Base-by-base conservation (phyloP, 2,888 invertebrate species). In the Drosophila limbata region DNA sequence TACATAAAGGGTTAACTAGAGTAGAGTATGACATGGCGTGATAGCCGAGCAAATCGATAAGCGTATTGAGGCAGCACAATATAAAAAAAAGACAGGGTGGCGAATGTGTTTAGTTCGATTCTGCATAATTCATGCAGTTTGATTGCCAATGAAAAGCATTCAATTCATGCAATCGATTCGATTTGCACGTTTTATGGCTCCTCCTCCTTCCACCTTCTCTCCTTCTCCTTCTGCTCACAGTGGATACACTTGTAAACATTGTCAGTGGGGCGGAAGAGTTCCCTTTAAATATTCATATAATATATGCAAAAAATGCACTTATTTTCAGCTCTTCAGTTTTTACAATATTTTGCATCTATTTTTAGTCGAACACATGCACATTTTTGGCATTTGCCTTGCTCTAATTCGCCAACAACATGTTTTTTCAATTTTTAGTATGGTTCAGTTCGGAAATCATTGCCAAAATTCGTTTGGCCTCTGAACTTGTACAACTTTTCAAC, bases 91-190 rank as follows among this genome's bases (percentile, higher is more conserved):
- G 10, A 10, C 35, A 11, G 21, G 15, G 59, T 3, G 21, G n/a
- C 28, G 57, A 37, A 47, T 21, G 33, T 21, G 4, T 50, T 50
- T 17, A 56, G 35, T 47, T 50, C 25, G 52, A 66, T 72, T 78
- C 65, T 73, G 64, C 79, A 87, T 88, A 81, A 88, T 72, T 87
- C 89, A 81, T 73, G 73, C 75, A 76, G 61, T 87, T 84, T 79
- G 84, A 76, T 81, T 75, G 71, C 71, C 68, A 68, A 73, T 81
- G 69, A 84, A 86, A 86, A 73, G 50, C 62, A 51, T 80, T 66
- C 56, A 76, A 71, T 81, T 81, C 73, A 81, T 72, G 62, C 84
- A 69, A 88, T 84, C 85, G 85, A 79, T 76, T 84, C 85, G 85
- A 79, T 76, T 86, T 72, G 60, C 67, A 73, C 69, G 61, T 84